phyloP scores from a whole-genome alignment of 2,888 invertebrate genomes.

The Campoplex capitator region DNA sequence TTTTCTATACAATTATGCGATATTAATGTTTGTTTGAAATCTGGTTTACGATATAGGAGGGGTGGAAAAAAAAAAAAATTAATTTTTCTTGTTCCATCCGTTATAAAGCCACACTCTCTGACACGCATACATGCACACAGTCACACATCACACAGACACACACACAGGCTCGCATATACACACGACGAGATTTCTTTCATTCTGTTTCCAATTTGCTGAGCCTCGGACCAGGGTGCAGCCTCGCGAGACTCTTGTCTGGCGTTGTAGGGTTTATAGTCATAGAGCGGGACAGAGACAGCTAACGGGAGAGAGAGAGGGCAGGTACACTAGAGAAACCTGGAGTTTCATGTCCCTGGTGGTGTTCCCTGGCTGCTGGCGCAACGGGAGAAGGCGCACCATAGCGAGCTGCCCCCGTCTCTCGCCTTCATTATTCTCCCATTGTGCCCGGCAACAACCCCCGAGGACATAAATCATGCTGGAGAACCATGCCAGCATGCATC shows the following conservation, averaged over 20 bases:
- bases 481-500: slow-evolving; percentile 65
- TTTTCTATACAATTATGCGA: slow-evolving; percentile 1
- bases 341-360: slow-evolving; percentile 65
- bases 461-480: slow-evolving; percentile 72
- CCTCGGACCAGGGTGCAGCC: slow-evolving; percentile 30
- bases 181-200: slow-evolving; percentile 42
- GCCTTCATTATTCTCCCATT: slow-evolving; percentile 84
- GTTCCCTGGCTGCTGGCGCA: slow-evolving; percentile 50
- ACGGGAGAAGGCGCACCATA: slow-evolving; percentile 57
- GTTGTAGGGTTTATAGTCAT: slow-evolving; percentile 12
- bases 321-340: slow-evolving; percentile 36
- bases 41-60: not conserved
- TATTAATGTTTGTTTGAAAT: slow-evolving; percentile 9
- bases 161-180: not conserved
- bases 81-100: not conserved
- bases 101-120: not conserved
- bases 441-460: slow-evolving; percentile 73
- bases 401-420: slow-evolving; percentile 71
- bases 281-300: not conserved
- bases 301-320: slow-evolving; percentile 6
- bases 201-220: slow-evolving; percentile 62
- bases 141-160: not conserved
- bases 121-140: not conserved
- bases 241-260: slow-evolving; percentile 33
- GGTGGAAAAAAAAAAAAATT: not conserved